Evolutionary conservation across 2,113 vertebrate genomes (phyloP).

Genomic region (Entosphenus tridentatus): DNA sequence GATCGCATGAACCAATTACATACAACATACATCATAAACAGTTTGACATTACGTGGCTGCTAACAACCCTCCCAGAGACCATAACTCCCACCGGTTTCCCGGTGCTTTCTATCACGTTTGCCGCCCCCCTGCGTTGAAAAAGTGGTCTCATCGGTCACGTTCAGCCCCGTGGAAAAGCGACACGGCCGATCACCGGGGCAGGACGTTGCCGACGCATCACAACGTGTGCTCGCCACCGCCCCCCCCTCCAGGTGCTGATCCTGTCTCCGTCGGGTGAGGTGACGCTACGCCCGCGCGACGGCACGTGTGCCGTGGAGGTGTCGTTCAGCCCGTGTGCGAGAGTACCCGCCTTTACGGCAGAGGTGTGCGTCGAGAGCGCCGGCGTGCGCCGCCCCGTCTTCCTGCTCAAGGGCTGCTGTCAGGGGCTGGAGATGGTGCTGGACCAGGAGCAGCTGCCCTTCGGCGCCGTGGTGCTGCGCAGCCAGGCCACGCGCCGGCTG

Average conservation of each 20-base stretch:
- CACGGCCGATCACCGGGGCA: too few species aligned
- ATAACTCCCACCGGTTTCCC: too few species aligned
- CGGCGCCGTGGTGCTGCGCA: slow-evolving; percentile 31
- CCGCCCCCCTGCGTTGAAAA: too few species aligned
- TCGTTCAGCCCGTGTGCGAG: slow-evolving; percentile 28
- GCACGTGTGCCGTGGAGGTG: slow-evolving; percentile 28
- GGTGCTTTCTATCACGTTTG: too few species aligned
- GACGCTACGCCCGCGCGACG: slow-evolving; percentile 25
- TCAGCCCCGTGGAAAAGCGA: too few species aligned
- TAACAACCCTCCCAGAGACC: too few species aligned
- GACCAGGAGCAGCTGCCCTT: slow-evolving; percentile 45
- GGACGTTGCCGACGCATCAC: too few species aligned
- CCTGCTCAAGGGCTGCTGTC: slow-evolving; percentile 38
- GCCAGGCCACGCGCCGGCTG: slow-evolving; percentile 23
- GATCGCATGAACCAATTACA: too few species aligned
- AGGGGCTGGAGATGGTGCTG: slow-evolving; percentile 33
- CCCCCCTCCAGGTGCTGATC: slow-evolving; percentile 20
- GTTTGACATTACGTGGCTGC: too few species aligned
- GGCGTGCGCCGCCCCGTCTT: slow-evolving; percentile 33
- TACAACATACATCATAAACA: too few species aligned
- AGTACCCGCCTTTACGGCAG: slow-evolving; percentile 25
- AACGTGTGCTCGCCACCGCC: too few species aligned
- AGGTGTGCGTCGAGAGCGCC: slow-evolving; percentile 30
- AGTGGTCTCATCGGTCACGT: too few species aligned
- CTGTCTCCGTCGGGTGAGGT: slow-evolving; percentile 23